These are phyloP conservation scores for Pseudomyrmex flavicornis DNA, from an alignment of 1,140 invertebrate species.

Conservation along the genomic window DNA sequence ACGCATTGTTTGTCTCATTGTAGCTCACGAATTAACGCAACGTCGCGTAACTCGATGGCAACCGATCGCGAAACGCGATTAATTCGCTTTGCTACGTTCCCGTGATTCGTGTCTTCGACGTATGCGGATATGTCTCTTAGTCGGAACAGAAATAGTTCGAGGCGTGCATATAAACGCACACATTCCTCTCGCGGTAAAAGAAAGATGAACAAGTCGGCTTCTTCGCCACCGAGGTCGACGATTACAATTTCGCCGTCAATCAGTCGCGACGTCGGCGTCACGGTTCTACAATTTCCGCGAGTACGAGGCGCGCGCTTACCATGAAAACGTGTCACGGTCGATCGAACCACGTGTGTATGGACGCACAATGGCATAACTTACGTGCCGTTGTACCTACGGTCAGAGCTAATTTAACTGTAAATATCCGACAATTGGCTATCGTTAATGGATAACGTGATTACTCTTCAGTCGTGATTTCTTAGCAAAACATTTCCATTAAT, in stretches of 20 bases:
- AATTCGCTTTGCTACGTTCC: conserved; percentile 24
- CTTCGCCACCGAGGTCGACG: conserved; percentile 1
- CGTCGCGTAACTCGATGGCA: conserved; percentile 4
- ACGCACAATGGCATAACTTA: conserved; percentile 63
- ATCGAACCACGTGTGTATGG: conserved; percentile 56
- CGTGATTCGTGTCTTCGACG: not conserved
- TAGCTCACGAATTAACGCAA: conserved; percentile 26
- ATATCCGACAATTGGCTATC: not conserved
- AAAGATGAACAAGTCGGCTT: not conserved
- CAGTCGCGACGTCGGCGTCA: conserved; percentile 44
- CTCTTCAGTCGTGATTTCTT: not conserved
- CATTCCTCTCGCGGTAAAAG: not conserved
- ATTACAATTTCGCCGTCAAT: conserved; percentile 58
- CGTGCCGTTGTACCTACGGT: conserved; percentile 40
- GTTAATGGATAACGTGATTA: not conserved
- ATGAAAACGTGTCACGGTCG: conserved; percentile 61
- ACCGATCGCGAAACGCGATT: conserved; percentile 27
- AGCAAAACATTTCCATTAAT: not conserved
- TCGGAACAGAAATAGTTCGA: not conserved
- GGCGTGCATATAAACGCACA: not conserved
- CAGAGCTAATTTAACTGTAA: conserved; percentile 28
- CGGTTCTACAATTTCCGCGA: conserved; percentile 52
- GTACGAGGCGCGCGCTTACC: not conserved
- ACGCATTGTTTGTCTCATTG: conserved; percentile 43
- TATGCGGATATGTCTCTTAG: not conserved